phyloP scores from a whole-genome alignment of 1,140 invertebrate species.

The Microplitis demolitor region DNA sequence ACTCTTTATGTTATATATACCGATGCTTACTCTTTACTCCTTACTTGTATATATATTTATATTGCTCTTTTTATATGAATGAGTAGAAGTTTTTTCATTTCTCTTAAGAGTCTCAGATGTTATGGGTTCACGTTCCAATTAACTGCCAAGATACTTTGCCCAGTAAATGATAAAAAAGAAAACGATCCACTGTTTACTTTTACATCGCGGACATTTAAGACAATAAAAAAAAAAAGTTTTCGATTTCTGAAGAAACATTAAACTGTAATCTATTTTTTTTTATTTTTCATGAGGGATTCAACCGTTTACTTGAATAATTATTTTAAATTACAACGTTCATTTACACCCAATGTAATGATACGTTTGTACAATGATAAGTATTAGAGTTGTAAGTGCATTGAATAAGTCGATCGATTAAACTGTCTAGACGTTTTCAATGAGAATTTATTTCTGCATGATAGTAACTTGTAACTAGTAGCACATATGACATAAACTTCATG shows the following conservation, averaged over 20 bases:
- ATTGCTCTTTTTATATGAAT: no score
- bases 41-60: background rate
- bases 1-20: background rate
- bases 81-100: background rate
- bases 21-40: no score
- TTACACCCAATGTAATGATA: background rate
- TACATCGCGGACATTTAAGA: no score
- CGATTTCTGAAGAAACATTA: no score
- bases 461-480: no score
- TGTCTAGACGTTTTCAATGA: conserved; percentile 9
- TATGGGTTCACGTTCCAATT: conserved; percentile 19
- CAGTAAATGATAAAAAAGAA: background rate
- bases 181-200: background rate
- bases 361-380: background rate
- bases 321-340: no score
- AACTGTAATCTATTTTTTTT: no score
- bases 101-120: background rate
- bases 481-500: no score
- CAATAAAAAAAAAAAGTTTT: background rate
- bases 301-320: no score
- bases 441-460: conserved; percentile 3
- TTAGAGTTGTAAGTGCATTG: background rate
- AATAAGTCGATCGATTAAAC: conserved; percentile 14
- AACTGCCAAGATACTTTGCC: conserved; percentile 13
- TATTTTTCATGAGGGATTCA: no score